Base-by-base conservation (phyloP, 2,797 vertebrate species). In the Siniperca scherzeri region DNA sequence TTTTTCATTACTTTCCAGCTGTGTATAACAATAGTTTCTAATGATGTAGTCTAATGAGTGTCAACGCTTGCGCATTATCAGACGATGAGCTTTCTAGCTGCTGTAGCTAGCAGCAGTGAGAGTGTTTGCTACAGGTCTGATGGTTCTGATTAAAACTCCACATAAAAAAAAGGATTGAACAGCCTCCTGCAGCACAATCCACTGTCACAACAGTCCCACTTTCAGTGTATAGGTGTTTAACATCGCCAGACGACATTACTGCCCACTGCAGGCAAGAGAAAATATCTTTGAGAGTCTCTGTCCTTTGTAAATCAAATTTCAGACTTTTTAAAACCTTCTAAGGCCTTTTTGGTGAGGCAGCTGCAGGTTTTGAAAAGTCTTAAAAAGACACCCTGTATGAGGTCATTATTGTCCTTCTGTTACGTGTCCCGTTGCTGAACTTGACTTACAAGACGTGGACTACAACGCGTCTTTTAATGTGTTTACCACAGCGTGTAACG, bases 401-500 rank as follows among this genome's bases (percentile, higher is more conserved):
- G 50, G 38, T 66, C 16, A 50, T 53, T 44, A 62, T n/a, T 65
- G 38, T 14, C 17, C 5, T 22, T 44, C 30, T 27, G 4, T 22
- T 11, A 5, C 1, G 6, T 13, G 42, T 72, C 38, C 44, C 7
- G 1, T 7, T 27, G 21, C 68, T 77, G 17, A 75, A 70, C 42
- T 48, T 53, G 27, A 36, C 30, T 53, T n/a, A 7, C 7, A 7
- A 64, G 22, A 36, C 16, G n/a, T 57, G 16, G 46, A 36, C 59
- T 46, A 22, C 38, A 16, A 21, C 22, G 33, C 38, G 27, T 46
- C 50, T 57, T 61, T 57, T 75, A 73, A 86, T 61, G 73, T 72
- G 74, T 88, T 89, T 79, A 88, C 74, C 78, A 66, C 40, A 33
- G 40, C 38, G 12, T 61, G 36, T 21, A 1, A 38, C 25, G 62